These are phyloP conservation scores for Drosophila crucigera DNA, from an alignment of 2,888 invertebrate genomes.

Conservation along the genomic window DNA sequence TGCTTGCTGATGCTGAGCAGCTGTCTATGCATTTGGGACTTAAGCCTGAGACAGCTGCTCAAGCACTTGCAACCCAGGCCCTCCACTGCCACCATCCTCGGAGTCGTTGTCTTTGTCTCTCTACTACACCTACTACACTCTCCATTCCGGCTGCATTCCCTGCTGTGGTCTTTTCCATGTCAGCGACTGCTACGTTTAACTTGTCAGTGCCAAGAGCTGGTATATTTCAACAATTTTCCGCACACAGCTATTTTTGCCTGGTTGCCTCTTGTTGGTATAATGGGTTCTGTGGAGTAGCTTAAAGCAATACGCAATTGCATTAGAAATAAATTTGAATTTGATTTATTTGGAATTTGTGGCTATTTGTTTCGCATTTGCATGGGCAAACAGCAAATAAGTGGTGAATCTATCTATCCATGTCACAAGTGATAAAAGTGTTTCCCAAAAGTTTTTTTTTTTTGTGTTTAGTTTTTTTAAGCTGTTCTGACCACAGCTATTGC, in stretches of 20 bases:
- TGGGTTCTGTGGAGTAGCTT: conserved; percentile 26
- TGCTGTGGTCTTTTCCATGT: conserved; percentile 75
- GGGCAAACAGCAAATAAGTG: conserved; percentile 1
- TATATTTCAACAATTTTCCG: conserved; percentile 59
- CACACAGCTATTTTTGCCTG: conserved; percentile 54
- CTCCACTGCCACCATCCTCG: background rate
- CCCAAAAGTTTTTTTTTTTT: background rate
- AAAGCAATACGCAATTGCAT: conserved; percentile 25
- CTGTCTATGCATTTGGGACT: conserved; percentile 79
- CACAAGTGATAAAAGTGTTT: background rate
- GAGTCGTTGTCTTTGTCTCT: conserved; percentile 2
- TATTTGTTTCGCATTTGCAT: conserved; percentile 44
- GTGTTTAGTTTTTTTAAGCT: background rate
- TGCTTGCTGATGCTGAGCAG: conserved; percentile 46
- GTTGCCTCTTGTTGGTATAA: conserved; percentile 60
- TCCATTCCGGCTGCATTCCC: conserved; percentile 39
- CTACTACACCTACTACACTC: background rate
- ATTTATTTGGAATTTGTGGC: conserved; percentile 50
- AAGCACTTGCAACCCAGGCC: conserved; percentile 17
- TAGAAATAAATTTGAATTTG: conserved; percentile 51
- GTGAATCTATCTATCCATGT: background rate
- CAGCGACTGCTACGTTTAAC: conserved; percentile 63
- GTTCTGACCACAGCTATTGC: background rate
- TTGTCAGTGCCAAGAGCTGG: conserved; percentile 43
- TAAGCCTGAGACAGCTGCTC: conserved; percentile 67